Evolutionary conservation across 2,888 invertebrate genomes (phyloP).

Genomic region (Cosmia pyralina): DNA sequence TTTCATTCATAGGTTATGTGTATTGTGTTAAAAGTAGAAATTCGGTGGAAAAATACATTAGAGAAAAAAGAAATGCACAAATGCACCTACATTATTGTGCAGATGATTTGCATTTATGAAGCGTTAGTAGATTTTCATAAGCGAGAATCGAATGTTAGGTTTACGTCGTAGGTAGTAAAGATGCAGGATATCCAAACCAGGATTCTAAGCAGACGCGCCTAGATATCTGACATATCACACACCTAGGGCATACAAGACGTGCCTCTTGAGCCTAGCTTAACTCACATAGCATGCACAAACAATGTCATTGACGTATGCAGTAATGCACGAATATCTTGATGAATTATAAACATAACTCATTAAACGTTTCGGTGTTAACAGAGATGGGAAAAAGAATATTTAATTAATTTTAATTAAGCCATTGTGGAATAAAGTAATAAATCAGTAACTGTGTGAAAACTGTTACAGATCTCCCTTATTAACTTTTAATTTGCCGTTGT

Average conservation of each 20-base stretch:
- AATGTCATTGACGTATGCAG: constrained; percentile 10
- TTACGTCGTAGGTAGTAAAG: background rate
- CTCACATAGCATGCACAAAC: constrained; percentile 20
- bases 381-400: constrained; percentile 29
- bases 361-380: constrained; percentile 14
- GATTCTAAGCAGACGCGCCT: constrained; percentile 23
- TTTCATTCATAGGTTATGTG: constrained; percentile 12
- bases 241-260: constrained; percentile 19
- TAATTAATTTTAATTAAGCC: constrained; percentile 57
- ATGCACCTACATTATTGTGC: too few species aligned
- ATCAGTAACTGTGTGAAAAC: constrained; percentile 59
- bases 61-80: too few species aligned
- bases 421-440: constrained; percentile 38
- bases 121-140: background rate
- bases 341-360: constrained; percentile 7
- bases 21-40: background rate
- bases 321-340: constrained; percentile 15
- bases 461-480: constrained; percentile 46
- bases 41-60: too few species aligned
- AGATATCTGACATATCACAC: constrained; percentile 39
- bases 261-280: constrained; percentile 24
- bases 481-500: constrained; percentile 52
- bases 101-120: too few species aligned
- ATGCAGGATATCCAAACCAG: constrained; percentile 11
- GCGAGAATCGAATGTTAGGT: constrained; percentile 3